These are phyloP conservation scores for rabbit (Oryctolagus cuniculus) DNA, from an alignment of 2,113 vertebrate species.

Conservation along the genomic window mOryCun1.1 NC_091435.1:7222001-7222500, in stretches of 20 bases:
- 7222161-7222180: background rate
- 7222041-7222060: background rate
- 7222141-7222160: too few relatives aligned
- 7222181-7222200: background rate
- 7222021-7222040: background rate
- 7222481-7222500: background rate
- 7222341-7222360: background rate
- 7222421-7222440: background rate
- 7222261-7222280: fast-evolving
- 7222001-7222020: background rate
- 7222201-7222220: background rate
- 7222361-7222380: background rate
- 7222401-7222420: background rate
- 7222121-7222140: too few relatives aligned
- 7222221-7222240: background rate
- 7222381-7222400: background rate
- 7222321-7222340: background rate
- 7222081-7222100: fast-evolving
- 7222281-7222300: background rate
- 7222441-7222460: background rate
- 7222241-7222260: background rate
- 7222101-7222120: background rate
- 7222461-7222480: background rate
- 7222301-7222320: background rate
- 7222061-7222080: background rate